Conservation (phyloP, 2,888 invertebrate species). For the Cataglyphis albicans region DNA sequence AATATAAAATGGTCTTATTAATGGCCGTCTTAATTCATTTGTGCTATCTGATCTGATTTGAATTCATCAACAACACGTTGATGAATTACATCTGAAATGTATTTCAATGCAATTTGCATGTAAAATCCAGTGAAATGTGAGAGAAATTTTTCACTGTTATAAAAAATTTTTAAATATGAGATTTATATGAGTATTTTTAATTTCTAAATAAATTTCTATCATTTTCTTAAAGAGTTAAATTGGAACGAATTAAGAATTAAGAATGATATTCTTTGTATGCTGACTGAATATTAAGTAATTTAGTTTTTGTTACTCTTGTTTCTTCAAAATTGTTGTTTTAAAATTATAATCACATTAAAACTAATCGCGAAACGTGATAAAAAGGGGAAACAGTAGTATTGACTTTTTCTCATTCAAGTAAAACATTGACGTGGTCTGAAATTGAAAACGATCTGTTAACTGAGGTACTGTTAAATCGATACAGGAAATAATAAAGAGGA, state of each 20-base stretch:
- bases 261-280: background rate
- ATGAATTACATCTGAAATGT: background rate
- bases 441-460: slow-evolving; percentile 1
- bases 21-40: background rate
- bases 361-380: background rate
- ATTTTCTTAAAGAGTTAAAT: background rate
- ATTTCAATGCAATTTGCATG: background rate
- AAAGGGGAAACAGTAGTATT: background rate
- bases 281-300: background rate
- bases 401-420: background rate
- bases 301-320: background rate
- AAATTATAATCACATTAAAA: background rate
- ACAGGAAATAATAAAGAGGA: slow-evolving; percentile 33
- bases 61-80: background rate
- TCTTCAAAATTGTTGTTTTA: background rate
- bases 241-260: slow-evolving; percentile 4
- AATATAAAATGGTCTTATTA: background rate
- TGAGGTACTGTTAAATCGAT: slow-evolving; percentile 6
- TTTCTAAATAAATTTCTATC: background rate
- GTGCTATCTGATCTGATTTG: background rate
- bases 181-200: background rate
- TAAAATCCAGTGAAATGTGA: background rate
- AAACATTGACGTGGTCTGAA: background rate
- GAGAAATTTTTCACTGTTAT: too few relatives aligned
- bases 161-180: background rate